Percentiles rank a stretch among this genome's conserved stretches.
phyloP scores from a whole-genome alignment of 2,113 vertebrate genomes.

The Microcebus griseorufus region DNA sequence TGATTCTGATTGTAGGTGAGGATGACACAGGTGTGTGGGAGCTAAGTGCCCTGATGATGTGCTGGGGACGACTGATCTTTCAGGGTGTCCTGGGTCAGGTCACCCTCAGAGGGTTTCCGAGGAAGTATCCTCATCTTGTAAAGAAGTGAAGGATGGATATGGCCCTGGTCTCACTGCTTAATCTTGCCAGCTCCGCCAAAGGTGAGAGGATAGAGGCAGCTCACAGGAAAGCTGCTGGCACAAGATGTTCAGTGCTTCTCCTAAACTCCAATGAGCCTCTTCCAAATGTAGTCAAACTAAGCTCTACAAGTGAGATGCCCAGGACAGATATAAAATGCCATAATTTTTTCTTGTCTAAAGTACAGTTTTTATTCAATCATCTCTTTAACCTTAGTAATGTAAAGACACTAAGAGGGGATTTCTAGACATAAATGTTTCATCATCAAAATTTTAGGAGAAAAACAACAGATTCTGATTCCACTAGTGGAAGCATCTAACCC shows the following conservation, averaged over 20 bases:
- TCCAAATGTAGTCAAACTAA: not conserved
- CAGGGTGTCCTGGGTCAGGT: not conserved
- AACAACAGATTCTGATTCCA: not conserved
- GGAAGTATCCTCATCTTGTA: not conserved
- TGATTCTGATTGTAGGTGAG: not conserved
- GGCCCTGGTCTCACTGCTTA: not conserved
- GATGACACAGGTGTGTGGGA: not conserved
- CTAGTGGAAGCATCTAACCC: not conserved
- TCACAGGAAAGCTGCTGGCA: not conserved
- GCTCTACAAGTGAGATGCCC: not conserved
- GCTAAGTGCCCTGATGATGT: not conserved
- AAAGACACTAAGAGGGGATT: not conserved
- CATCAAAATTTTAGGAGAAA: not conserved
- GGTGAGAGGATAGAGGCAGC: rapidly evolving
- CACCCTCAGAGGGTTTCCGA: not conserved
- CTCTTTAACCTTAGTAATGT: not conserved
- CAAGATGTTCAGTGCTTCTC: not conserved
- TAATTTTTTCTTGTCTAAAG: not conserved
- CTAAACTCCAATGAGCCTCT: not conserved
- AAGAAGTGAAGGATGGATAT: not conserved
- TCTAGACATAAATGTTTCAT: not conserved
- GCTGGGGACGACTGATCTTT: not conserved
- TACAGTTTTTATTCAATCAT: not conserved
- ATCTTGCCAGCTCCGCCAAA: not conserved
- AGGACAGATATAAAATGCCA: not conserved